Evolutionary conservation across 2,888 invertebrate genomes (phyloP).

Genomic region (Chloroclysta siterata): DNA sequence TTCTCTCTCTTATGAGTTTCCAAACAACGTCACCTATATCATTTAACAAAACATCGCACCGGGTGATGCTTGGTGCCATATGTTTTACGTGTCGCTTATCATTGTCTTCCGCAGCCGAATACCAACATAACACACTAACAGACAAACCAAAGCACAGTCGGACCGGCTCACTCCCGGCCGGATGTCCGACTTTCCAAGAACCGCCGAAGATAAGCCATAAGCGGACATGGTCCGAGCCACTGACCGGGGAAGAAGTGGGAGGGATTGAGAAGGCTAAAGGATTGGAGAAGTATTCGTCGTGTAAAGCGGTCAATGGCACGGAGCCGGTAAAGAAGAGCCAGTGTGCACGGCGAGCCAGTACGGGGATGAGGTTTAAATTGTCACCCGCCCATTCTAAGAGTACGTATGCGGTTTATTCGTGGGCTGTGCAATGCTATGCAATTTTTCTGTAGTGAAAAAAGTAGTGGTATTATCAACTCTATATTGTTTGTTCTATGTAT

Average conservation of each 20-base stretch:
- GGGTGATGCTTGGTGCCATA: conserved; percentile 73
- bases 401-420: conserved; percentile 62
- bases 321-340: conserved; percentile 63
- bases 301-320: conserved; percentile 69
- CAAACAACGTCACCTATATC: conserved; percentile 46
- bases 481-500: background rate
- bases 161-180: conserved; percentile 73
- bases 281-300: conserved; percentile 59
- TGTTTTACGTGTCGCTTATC: conserved; percentile 75
- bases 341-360: conserved; percentile 75
- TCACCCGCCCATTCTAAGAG: conserved; percentile 80
- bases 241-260: conserved; percentile 83
- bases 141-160: conserved; percentile 73
- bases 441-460: background rate
- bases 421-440: conserved; percentile 31
- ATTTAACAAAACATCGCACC: conserved; percentile 60
- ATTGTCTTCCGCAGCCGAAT: conserved; percentile 69
- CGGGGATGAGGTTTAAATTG: conserved; percentile 75
- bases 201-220: conserved; percentile 83
- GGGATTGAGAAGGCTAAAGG: conserved; percentile 60
- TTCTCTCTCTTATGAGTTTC: background rate
- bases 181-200: conserved; percentile 68
- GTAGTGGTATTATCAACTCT: conserved; percentile 22
- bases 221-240: conserved; percentile 88
- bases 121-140: conserved; percentile 79